Conservation (phyloP, 2,113 vertebrate genomes). For the Nothobranchius furzeri region DNA sequence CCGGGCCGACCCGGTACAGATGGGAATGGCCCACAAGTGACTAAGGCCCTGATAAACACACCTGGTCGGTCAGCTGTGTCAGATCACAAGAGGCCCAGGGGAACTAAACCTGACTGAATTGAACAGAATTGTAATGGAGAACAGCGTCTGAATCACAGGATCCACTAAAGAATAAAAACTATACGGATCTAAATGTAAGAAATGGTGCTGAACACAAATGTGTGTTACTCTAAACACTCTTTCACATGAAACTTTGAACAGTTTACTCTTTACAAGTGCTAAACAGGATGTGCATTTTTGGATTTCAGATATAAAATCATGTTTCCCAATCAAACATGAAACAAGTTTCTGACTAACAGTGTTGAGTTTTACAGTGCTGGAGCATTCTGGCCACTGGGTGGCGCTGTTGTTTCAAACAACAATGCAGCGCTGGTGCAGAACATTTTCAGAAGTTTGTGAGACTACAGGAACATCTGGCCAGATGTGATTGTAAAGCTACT, state of each 20-base stretch:
- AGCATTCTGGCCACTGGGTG: conserved; percentile 59
- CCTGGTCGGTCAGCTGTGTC: conserved; percentile 47
- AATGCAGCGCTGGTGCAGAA: fast-evolving
- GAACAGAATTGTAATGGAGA: conserved; percentile 40
- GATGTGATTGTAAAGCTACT: too few species aligned
- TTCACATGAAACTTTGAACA: not conserved
- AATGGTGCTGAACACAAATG: conserved; percentile 32
- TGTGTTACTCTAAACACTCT: not conserved
- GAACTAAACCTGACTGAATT: conserved; percentile 43
- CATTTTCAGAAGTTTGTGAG: not conserved
- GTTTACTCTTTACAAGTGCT: not conserved
- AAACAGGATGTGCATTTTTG: not conserved
- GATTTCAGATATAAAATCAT: not conserved
- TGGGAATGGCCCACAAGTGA: not conserved
- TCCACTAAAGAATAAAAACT: not conserved
- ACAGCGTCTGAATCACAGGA: conserved; percentile 25
- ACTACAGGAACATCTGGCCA: too few species aligned
- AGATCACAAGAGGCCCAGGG: conserved; percentile 30
- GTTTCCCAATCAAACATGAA: not conserved
- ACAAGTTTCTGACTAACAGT: not conserved
- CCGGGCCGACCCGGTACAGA: too few species aligned
- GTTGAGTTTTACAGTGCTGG: conserved; percentile 2
- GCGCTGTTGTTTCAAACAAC: conserved; percentile 45
- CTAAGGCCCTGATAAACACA: conserved; percentile 37
- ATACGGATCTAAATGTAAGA: conserved; percentile 11